These are phyloP conservation scores for Arrhopalites spinosus DNA, from an alignment of 2,888 invertebrate genomes.

Conservation along the genomic window DNA sequence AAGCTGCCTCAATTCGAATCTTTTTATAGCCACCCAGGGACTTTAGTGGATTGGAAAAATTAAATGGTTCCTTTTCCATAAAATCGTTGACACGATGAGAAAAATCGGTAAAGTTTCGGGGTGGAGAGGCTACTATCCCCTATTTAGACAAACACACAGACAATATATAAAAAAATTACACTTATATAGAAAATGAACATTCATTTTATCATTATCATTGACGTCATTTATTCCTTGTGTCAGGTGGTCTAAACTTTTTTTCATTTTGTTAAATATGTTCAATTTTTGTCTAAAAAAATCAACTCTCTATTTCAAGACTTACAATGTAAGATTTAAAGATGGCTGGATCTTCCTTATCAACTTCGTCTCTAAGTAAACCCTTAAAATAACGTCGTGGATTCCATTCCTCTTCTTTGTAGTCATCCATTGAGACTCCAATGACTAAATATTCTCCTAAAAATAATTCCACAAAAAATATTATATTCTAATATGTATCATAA, in stretches of 20 bases:
- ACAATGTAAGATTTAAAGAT: constrained; percentile 82
- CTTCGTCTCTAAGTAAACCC: constrained; percentile 72
- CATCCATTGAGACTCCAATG: constrained; percentile 86
- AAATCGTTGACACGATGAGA: constrained; percentile 68
- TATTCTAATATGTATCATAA: no score
- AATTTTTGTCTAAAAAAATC: no score
- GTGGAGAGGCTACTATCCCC: constrained; percentile 76
- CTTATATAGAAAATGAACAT: no score
- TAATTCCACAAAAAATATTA: no score
- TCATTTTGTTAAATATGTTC: no score
- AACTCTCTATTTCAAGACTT: no score
- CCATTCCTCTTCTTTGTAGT: constrained; percentile 77
- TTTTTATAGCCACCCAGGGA: constrained; percentile 73
- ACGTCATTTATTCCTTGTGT: no score
- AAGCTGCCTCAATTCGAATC: constrained; percentile 73
- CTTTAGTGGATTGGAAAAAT: constrained; percentile 77
- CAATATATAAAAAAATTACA: no score
- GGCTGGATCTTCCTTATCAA: constrained; percentile 65
- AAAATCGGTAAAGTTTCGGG: constrained; percentile 62
- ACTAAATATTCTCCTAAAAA: constrained; percentile 86
- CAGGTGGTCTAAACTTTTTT: no score
- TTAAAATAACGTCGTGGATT: constrained; percentile 79
- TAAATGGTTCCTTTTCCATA: constrained; percentile 84
- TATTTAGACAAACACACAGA: no score
- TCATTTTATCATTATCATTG: no score